Conservation (phyloP, 2,797 vertebrate species). For the Poecilia gillii region DNA sequence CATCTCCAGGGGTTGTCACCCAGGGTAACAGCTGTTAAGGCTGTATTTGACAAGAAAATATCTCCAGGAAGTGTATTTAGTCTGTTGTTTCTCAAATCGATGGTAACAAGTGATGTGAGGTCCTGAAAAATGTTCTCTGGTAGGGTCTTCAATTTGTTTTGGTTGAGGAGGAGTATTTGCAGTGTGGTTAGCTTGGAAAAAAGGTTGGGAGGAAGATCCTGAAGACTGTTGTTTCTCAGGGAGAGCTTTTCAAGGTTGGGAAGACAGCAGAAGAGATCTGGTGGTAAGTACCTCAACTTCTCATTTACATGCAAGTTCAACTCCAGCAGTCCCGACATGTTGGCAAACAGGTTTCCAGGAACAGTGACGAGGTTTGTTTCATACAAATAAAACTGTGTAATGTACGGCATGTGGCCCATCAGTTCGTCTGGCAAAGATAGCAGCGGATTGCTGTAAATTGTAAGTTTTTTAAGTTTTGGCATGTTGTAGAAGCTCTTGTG, state of each 20-base stretch:
- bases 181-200: constrained; percentile 80
- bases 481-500: constrained; percentile 83
- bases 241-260: constrained; percentile 81
- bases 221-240: constrained; percentile 79
- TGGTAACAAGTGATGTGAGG: constrained; percentile 64
- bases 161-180: constrained; percentile 72
- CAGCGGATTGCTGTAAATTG: constrained; percentile 86
- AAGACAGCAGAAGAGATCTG: constrained; percentile 82
- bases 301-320: constrained; percentile 83
- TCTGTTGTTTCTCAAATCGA: constrained; percentile 72
- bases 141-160: constrained; percentile 78
- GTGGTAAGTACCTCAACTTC: constrained; percentile 79
- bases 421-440: constrained; percentile 81
- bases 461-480: constrained; percentile 78
- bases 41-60: constrained; percentile 61
- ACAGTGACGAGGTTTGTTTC: constrained; percentile 84
- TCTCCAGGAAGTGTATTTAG: constrained; percentile 68
- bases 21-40: constrained; percentile 60
- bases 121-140: constrained; percentile 75
- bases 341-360: constrained; percentile 86
- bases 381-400: constrained; percentile 83
- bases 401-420: constrained; percentile 85
- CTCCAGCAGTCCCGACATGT: constrained; percentile 83
- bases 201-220: constrained; percentile 74
- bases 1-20: constrained; percentile 86